phyloP scores from a whole-genome alignment of 2,888 invertebrate species.

The Dascillus cervinus region DNA sequence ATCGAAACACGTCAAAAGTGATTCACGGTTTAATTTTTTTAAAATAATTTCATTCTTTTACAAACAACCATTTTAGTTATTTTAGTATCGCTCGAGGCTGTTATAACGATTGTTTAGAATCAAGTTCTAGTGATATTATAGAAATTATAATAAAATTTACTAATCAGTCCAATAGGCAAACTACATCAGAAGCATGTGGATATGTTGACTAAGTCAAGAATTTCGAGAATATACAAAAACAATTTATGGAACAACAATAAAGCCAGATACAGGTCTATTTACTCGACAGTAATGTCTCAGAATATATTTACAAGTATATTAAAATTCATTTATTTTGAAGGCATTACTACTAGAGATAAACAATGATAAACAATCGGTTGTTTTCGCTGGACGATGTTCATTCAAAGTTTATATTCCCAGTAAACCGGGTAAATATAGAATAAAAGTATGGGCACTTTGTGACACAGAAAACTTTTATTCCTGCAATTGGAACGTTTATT shows the following conservation, averaged over 20 bases:
- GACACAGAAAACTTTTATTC: slow-evolving; percentile 4
- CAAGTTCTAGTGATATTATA: slow-evolving; percentile 6
- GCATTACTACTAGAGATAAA: slow-evolving; percentile 3
- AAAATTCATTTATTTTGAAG: slow-evolving; percentile 3
- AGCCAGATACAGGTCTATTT: slow-evolving; percentile 3
- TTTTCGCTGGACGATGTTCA: slow-evolving; percentile 3
- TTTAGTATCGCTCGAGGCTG: no score
- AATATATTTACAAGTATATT: slow-evolving; percentile 3
- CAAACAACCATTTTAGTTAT: no score
- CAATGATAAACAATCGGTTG: slow-evolving; percentile 2
- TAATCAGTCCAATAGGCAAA: slow-evolving; percentile 3
- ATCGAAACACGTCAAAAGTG: no score
- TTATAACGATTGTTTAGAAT: no score
- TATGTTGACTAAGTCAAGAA: no score
- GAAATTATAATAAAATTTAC: slow-evolving; percentile 4
- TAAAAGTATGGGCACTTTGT: slow-evolving; percentile 5
- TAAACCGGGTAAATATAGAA: slow-evolving; percentile 4
- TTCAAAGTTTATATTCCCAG: slow-evolving; percentile 4
- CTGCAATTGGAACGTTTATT: no score
- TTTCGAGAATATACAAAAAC: slow-evolving; percentile 5
- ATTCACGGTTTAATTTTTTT: no score
- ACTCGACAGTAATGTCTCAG: slow-evolving; percentile 3
- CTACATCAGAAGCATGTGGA: no score
- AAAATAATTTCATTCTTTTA: no score
- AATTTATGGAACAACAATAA: slow-evolving; percentile 4